Evolutionary conservation across 2,797 vertebrate genomes (phyloP), one percentile per base, ranked within the genome.

Genomic region (Vireo griseus): DNA sequence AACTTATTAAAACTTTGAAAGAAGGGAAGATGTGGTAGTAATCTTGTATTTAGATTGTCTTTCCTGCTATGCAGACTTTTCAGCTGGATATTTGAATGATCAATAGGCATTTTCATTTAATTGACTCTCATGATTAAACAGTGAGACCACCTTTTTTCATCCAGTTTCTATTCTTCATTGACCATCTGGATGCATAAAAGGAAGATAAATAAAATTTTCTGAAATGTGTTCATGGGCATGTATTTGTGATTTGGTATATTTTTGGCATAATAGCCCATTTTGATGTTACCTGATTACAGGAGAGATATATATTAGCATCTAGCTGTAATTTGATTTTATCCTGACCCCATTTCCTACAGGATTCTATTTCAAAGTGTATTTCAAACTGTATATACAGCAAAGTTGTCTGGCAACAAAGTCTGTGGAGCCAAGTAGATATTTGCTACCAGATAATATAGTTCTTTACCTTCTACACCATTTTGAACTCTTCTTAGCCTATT

Each of bases 331-430:
- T 76, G 40, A 81, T 69, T 94, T 92, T 91, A 68, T 78, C 33
- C 58, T 85, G 44, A 75, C 77, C 25, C 62, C 28, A 29, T 86
- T 91, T 95, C 61, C 45, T 93, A 14, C 24, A 44, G 52, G 22
- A 21, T 82, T 93, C 24, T 80, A 35, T 90, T 96, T 93, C 61
- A 87, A 89, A 51, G 40, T 44, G 17, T 83, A 42, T 94, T 93
- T 94, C 74, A 87, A 89, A 55, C 31, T 33, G 18, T 65, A 17
- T 25, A 12, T 54, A 42, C n/a, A 85, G 63, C 29, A 79, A 74
- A 85, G n/a, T 39, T 93, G 16, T 61, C 55, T 82, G 67, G 45
- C 35, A 74, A 50, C 33, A 52, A 92, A 85, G 31, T 63, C 52
- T 26, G 28, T 24, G 45, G 48, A 89, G 52, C n/a, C 54, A 73